Evolutionary conservation across 1,140 invertebrate genomes (phyloP).

Genomic region (Sarcophaga peregrina): DNA sequence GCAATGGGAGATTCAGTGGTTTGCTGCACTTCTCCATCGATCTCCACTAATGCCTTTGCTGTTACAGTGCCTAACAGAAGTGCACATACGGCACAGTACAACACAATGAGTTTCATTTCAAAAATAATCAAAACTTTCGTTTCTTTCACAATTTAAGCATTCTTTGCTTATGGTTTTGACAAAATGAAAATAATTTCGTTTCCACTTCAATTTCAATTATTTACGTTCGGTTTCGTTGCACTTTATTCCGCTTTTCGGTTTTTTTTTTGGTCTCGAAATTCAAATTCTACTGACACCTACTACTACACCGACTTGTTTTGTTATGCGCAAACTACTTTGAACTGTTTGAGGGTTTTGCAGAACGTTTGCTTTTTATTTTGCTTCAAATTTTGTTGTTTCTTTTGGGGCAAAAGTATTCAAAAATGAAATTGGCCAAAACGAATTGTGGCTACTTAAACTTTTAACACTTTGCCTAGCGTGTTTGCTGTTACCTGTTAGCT

Average conservation of each 20-base stretch:
- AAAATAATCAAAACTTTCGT: not conserved
- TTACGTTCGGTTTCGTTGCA: not conserved
- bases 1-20: conserved; percentile 62
- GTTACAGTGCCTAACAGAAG: conserved; percentile 38
- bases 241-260: not conserved
- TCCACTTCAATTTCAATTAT: not conserved
- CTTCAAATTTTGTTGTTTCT: conserved; percentile 24
- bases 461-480: not conserved
- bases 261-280: not conserved
- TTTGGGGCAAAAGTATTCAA: not conserved
- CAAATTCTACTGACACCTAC: not conserved
- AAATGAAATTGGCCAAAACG: not conserved
- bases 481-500: not conserved
- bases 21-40: conserved; percentile 52
- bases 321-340: conserved; percentile 58
- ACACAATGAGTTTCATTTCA: conserved; percentile 41
- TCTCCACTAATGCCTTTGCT: conserved; percentile 4
- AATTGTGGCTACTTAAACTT: not conserved
- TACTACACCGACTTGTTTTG: conserved; percentile 48
- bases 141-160: not conserved
- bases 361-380: conserved; percentile 62
- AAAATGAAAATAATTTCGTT: not conserved
- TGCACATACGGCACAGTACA: conserved; percentile 43
- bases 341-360: conserved; percentile 61
- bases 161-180: not conserved